phyloP scores from a whole-genome alignment of 2,113 vertebrate species.

The Coturnix japonica region DNA sequence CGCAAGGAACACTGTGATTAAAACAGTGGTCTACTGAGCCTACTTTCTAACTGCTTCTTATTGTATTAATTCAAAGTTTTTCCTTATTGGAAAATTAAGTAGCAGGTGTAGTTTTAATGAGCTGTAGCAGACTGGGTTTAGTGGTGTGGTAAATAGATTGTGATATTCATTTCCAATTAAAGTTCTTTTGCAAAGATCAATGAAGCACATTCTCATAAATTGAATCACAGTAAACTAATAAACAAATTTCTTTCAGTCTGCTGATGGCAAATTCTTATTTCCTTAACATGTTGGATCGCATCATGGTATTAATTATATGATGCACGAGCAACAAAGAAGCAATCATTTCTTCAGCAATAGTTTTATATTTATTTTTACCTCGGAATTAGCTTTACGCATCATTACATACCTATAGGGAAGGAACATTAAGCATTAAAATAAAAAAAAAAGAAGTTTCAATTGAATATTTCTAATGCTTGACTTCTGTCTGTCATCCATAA shows the following conservation, averaged over 20 bases:
- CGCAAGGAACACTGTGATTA: background rate
- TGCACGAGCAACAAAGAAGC: constrained; percentile 65
- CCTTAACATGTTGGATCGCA: constrained; percentile 78
- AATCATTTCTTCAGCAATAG: constrained; percentile 63
- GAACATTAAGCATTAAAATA: constrained; percentile 22
- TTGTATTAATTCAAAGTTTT: constrained; percentile 70
- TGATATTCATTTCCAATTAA: constrained; percentile 86
- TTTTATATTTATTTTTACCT: constrained; percentile 59
- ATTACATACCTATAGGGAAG: constrained; percentile 21
- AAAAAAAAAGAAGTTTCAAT: constrained; percentile 5
- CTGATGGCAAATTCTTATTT: constrained; percentile 78
- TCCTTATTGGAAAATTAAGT: constrained; percentile 72
- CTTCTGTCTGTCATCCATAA: constrained; percentile 37
- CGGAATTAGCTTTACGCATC: constrained; percentile 46
- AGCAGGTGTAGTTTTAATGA: constrained; percentile 83
- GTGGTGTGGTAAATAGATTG: constrained; percentile 81
- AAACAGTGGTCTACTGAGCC: constrained; percentile 16
- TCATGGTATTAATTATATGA: constrained; percentile 80
- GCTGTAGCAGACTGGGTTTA: constrained; percentile 73
- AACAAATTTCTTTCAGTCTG: constrained; percentile 77
- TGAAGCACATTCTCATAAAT: constrained; percentile 83
- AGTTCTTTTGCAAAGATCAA: constrained; percentile 82
- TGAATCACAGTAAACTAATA: constrained; percentile 81
- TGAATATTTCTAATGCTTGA: constrained; percentile 41
- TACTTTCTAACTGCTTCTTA: constrained; percentile 21